A percentile compares a stretch with the other conserved stretches of the same genome.
phyloP scores from a whole-genome alignment of 1,140 invertebrate genomes.

The Drosophila mauritiana region DNA sequence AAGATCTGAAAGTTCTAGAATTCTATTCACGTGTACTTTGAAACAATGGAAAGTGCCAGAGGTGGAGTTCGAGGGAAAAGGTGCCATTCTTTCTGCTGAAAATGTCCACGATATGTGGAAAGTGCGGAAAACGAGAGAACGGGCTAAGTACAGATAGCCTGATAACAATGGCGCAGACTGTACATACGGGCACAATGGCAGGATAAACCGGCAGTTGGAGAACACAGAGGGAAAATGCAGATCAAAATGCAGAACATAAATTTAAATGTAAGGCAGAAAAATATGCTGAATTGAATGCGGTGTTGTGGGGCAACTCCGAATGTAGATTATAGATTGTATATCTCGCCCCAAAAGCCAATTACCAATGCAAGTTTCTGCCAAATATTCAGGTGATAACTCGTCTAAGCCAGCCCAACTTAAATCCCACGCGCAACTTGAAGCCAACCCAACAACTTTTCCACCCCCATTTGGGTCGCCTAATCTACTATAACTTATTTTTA shows the following conservation, averaged over 20 bases:
- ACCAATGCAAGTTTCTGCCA: too few species aligned
- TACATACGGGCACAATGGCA: slow-evolving; percentile 16
- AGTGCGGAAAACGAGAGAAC: neutral
- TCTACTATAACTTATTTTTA: slow-evolving; percentile 10
- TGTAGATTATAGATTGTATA: too few species aligned
- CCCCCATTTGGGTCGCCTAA: neutral
- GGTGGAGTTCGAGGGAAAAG: slow-evolving; percentile 1
- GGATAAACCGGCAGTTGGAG: neutral
- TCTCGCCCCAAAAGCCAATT: too few species aligned
- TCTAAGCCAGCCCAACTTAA: neutral
- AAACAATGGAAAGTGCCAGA: slow-evolving; percentile 1
- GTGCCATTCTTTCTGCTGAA: slow-evolving; percentile 21
- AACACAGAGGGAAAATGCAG: neutral
- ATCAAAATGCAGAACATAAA: neutral
- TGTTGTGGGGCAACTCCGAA: neutral
- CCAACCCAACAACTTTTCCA: neutral
- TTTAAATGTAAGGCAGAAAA: slow-evolving; percentile 4
- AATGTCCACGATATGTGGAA: slow-evolving; percentile 8
- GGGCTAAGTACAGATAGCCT: slow-evolving; percentile 4
- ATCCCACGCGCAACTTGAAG: neutral
- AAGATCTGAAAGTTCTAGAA: too few species aligned
- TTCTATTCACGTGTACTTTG: too few species aligned
- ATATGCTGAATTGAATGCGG: neutral
- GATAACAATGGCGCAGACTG: slow-evolving; percentile 34
- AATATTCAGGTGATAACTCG: neutral